Conservation (phyloP, 2,113 vertebrate genomes). For the Mohoua ochrocephala region DNA sequence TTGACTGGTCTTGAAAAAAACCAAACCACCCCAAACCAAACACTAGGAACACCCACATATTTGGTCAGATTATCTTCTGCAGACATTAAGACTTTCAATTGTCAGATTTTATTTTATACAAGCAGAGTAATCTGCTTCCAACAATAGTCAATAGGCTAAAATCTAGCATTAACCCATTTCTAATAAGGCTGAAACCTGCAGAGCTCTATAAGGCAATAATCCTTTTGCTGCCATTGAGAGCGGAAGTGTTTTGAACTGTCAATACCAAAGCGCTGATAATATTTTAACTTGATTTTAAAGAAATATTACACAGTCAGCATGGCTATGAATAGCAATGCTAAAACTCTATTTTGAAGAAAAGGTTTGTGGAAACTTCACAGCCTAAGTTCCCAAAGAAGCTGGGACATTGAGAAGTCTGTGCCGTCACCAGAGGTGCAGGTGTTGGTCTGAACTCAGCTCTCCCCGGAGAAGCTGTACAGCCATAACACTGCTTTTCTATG, state of each 20-base stretch:
- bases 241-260: background rate
- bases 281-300: background rate
- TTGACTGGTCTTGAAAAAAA: background rate
- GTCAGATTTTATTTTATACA: constrained; percentile 27
- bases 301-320: background rate
- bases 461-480: background rate
- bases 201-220: constrained; percentile 9
- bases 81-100: constrained; percentile 5
- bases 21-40: background rate
- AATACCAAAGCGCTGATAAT: background rate
- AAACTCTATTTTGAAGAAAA: background rate
- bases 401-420: rapidly evolving
- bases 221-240: background rate
- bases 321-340: background rate
- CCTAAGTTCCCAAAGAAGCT: rapidly evolving
- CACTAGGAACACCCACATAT: background rate
- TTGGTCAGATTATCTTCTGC: constrained; percentile 13
- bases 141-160: constrained; percentile 33
- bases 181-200: background rate
- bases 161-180: constrained; percentile 60
- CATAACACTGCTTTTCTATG: background rate
- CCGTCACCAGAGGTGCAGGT: too few species aligned
- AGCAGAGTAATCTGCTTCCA: constrained; percentile 39
- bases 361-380: background rate
- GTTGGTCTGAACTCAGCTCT: background rate